These are phyloP conservation scores for Mugil cephalus DNA, from an alignment of 2,113 vertebrate species.

Conservation along the genomic window DNA sequence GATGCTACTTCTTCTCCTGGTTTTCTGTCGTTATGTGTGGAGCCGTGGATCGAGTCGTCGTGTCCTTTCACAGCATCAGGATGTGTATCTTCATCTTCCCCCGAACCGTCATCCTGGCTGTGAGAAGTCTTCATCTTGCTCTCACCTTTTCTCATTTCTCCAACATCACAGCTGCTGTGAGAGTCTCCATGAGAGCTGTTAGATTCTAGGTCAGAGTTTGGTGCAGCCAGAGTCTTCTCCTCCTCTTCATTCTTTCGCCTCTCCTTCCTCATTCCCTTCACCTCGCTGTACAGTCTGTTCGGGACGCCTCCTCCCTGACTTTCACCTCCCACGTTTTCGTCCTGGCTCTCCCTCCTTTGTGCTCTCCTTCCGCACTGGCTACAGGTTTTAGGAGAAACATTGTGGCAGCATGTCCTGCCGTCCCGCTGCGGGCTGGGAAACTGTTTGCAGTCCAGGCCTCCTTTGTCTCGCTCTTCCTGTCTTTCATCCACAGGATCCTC, in stretches of 20 bases:
- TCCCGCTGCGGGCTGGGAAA: slow-evolving; percentile 14
- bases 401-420: slow-evolving; percentile 34
- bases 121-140: slow-evolving; percentile 23
- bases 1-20: background rate
- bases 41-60: background rate
- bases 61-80: background rate
- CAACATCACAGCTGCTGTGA: slow-evolving; percentile 5
- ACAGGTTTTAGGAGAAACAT: slow-evolving; percentile 39
- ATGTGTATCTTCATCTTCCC: slow-evolving; percentile 20
- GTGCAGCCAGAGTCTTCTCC: slow-evolving; percentile 14
- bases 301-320: slow-evolving; percentile 4
- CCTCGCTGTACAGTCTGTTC: slow-evolving; percentile 6
- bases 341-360: slow-evolving; percentile 31
- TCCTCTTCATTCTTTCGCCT: slow-evolving; percentile 36
- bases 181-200: slow-evolving; percentile 20
- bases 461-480: slow-evolving; percentile 60
- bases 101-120: background rate
- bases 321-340: slow-evolving; percentile 16
- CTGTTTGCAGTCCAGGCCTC: slow-evolving; percentile 10
- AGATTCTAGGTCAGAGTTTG: slow-evolving; percentile 45
- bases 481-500: slow-evolving; percentile 58
- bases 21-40: background rate
- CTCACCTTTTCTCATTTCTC: slow-evolving; percentile 3
- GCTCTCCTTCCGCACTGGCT: slow-evolving; percentile 28
- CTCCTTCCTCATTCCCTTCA: slow-evolving; percentile 41